Conservation (phyloP, 2,797 vertebrate species). For the Spea hammondii region DNA sequence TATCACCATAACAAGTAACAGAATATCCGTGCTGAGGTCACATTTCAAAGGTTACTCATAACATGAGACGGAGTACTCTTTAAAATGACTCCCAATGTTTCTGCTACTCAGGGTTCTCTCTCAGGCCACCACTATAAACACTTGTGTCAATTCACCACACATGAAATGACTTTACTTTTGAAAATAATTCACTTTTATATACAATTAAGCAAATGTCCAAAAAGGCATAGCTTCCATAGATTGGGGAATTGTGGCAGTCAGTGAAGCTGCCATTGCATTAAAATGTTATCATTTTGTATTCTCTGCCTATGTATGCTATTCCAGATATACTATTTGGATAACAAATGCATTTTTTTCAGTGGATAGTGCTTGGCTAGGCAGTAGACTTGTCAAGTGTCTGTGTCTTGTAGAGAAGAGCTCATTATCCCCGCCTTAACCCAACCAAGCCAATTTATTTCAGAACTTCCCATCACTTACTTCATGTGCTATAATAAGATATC, state of each 20-base stretch:
- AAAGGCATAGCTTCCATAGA: neutral
- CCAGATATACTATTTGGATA: slow-evolving; percentile 1
- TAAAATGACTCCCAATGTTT: too few relatives aligned
- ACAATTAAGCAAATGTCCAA: neutral
- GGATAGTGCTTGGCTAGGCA: slow-evolving; percentile 44
- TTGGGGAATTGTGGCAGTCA: neutral
- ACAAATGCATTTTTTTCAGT: slow-evolving; percentile 25
- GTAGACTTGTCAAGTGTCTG: slow-evolving; percentile 51
- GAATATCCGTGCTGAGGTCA: too few relatives aligned
- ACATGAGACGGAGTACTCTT: too few relatives aligned
- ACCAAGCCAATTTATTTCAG: slow-evolving; percentile 53
- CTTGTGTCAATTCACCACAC: too few relatives aligned
- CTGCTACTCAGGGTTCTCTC: too few relatives aligned
- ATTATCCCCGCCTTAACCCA: slow-evolving; percentile 51
- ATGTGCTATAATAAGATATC: slow-evolving; percentile 50
- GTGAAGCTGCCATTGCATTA: neutral
- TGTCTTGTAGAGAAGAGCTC: slow-evolving; percentile 49
- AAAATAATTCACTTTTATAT: neutral
- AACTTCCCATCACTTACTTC: slow-evolving; percentile 48
- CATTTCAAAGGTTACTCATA: too few relatives aligned
- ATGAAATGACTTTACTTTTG: neutral
- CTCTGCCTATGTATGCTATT: neutral
- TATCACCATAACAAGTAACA: too few relatives aligned
- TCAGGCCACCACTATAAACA: too few relatives aligned
- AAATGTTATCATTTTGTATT: neutral